A percentile compares a stretch with the other conserved stretches of the same genome.
These are phyloP conservation scores for Trachelus stipa DNA, from an alignment of 2,888 invertebrate species.

Conservation along the genomic window DNA sequence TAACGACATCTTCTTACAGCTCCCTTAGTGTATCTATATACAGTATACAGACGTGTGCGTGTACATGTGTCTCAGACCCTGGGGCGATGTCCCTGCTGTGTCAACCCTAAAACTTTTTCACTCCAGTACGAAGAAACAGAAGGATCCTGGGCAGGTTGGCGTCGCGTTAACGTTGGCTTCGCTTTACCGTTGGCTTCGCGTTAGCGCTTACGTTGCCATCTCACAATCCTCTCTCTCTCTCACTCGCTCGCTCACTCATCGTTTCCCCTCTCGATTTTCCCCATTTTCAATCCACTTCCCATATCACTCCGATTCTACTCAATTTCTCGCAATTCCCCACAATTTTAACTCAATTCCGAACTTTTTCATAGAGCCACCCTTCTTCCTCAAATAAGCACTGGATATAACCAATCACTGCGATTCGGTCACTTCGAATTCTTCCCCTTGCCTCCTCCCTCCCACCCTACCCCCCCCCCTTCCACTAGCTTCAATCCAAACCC, in stretches of 20 bases:
- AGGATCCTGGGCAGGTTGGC: not conserved
- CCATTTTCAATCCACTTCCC: conserved; percentile 8
- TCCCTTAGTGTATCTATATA: too few species aligned
- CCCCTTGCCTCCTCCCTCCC: too few species aligned
- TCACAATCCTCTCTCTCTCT: conserved; percentile 13
- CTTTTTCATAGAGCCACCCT: conserved; percentile 18
- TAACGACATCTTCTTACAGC: not conserved
- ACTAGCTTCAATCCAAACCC: not conserved
- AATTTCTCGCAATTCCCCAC: not conserved
- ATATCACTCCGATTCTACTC: not conserved
- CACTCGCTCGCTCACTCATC: conserved; percentile 19
- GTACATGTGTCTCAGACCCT: not conserved
- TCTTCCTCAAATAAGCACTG: not conserved
- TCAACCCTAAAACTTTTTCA: conserved; percentile 23
- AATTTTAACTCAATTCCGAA: conserved; percentile 22
- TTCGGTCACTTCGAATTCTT: not conserved
- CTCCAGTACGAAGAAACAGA: conserved; percentile 13
- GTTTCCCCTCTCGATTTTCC: conserved; percentile 6
- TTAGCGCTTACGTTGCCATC: conserved; percentile 18
- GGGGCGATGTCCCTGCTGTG: conserved; percentile 18
- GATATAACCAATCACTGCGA: not conserved
- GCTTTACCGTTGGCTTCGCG: not conserved
- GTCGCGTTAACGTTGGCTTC: not conserved
- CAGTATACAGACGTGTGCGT: not conserved
- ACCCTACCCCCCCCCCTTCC: not conserved